Base-by-base conservation (phyloP, 2,113 vertebrate genomes). In the Blennius ocellaris region DNA sequence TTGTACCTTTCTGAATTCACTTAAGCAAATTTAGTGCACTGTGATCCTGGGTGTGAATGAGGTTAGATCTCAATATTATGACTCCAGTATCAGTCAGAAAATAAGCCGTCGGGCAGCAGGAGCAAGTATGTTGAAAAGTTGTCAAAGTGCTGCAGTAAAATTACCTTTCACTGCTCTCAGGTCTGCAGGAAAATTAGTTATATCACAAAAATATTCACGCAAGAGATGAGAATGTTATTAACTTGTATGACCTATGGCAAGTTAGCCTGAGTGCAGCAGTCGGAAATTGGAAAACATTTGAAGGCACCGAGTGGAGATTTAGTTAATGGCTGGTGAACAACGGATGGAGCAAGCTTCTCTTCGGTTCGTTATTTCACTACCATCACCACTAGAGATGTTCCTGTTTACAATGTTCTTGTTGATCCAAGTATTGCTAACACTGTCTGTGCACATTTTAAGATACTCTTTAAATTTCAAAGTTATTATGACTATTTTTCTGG, bases 221-320 rank as follows among this genome's bases (percentile, higher is more conserved):
- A n/a, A 12, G 7, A 59, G 52, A 76, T 74, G 69, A 55, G 78
- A 67, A 80, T 21, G 53, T 38, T 43, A 77, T 76, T 64, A 72
- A 59, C 62, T 73, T 0, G 0, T 70, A 30, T 78, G 64, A 66
- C 66, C 57, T 49, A 10, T 47, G 61, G 41, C 41, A 69, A 17
- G 41, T 10, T 61, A 12, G 67, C 55, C 17, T 61, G 16, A 16
- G 51, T 43, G 50, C 7, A 36, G 43, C 45, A 53, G 47, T 45
- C 40, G 57, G 40, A 62, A 39, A 79, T 39, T 3, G 17, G 67
- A 59, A 44, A 68, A 43, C 40, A 71, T 7, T 47, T 45, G 30
- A 60, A 36, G 14, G 12, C 37, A 16, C 39, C 48, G 39, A 30
- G 43, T 61, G 38, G 52, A 17, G 21, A 21, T 51, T 44, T 45